Evolutionary conservation across 2,888 invertebrate genomes (phyloP), one percentile per base, ranked within the genome.

Genomic region (Scaptomyza cyrtandrae): DNA sequence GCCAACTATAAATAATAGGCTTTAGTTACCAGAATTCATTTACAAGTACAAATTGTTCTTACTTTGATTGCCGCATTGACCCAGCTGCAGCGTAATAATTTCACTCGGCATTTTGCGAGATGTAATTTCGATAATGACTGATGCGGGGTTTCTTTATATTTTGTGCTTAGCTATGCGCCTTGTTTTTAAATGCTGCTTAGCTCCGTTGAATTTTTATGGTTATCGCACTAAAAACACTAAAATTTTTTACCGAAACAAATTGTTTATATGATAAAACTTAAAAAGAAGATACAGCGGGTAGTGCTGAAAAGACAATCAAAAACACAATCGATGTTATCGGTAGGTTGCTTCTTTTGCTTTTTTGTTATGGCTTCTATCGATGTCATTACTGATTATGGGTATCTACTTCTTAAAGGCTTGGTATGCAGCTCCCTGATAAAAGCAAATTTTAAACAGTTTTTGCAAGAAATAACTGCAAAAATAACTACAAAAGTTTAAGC

Each of bases 51-150:
- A 27, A 39, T 33, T 48, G 1, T 27, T 93, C 95, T 94, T 93
- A 98, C 98, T 98, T 93, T 99, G 99, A 93, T 99, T 99, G 78
- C 99, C 99, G 91, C 99, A 99, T 93, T 99, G 99, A 89, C 99
- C 99, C 63, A 99, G 94, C 92, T 99, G 99, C 60, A 99, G 93
- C n/a, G 98, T 99, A 92, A 99, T 99, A 95, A 99, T 98, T 95
- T 99, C 99, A 93, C 98, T 97, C 64, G 99, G 98, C 99, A 99
- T 99, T 63, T 53, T 57, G 13, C 31, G 37, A 61, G 37, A 39
- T 64, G 19, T 14, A 14, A 14, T 24, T 55, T 66, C 55, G 50
- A 44, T 57, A 14, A 46, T 50, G 31, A 27, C 39, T 55, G 43
- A 50, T 72, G 53, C 24, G 14, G 10, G n/a, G 29, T 9, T 37